Base-by-base conservation (phyloP, 2,113 vertebrate genomes). In the Eulemur rufifrons region DNA sequence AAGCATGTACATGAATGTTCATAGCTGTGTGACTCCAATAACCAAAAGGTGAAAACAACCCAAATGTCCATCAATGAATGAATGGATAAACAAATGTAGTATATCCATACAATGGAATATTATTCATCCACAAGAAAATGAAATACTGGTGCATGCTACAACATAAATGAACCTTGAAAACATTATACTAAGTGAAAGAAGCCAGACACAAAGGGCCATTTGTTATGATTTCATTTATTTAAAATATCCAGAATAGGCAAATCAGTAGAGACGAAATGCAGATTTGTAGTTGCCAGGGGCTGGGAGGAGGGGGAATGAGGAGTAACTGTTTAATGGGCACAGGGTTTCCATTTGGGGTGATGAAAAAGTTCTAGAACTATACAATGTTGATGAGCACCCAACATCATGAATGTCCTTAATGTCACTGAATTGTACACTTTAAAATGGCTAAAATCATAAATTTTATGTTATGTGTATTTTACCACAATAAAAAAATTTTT, bases 181-280 rank as follows among this genome's bases (percentile, higher is more conserved):
- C 10, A 74, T 77, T 15, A n/a, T 66, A 14, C 27, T 78, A 82
- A 89, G 20, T 82, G 42, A 89, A 94, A 76, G 68, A 85, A 82
- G 18, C 42, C 29, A 84, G n/a, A 68, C 27, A 47, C 23, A 78
- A 88, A 85, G 77, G 8, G 14, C 20, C 50, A 39, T 37, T 20
- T 74, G 11, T 39, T 47, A 56, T n/a, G 78, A 77, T 52, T 97
- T 52, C 27, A n/a, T 59, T 78, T 71, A 84, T 34, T 39, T 74
- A 32, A 92, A 74, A 85, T 85, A 74, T 69, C n/a, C 73, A 95
- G 27, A 96, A 61, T 34, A 87, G 54, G 8, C 68, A 91, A 71
- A 78, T 52, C 20, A 32, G 14, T 64, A 77, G 2, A 69, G 76
- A 83, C 25, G 56, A 92, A 93, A 37, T 61, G 42, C 29, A 90